Base-by-base conservation (phyloP, 1,140 invertebrate species). In the Dolichoris vasculosae region DNA sequence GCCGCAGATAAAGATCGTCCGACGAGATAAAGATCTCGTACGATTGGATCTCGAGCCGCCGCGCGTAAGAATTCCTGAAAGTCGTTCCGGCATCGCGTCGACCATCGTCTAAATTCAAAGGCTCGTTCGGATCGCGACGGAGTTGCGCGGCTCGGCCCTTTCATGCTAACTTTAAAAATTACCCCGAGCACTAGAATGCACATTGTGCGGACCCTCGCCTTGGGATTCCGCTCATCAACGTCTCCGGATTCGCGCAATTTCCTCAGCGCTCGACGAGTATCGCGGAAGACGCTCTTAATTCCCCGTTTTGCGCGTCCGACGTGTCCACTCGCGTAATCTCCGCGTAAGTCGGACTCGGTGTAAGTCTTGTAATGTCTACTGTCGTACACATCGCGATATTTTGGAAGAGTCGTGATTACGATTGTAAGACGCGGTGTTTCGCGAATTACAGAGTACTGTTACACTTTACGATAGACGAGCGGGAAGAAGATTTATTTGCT, bases 251-350 rank as follows among this genome's bases (percentile, higher is more conserved):
- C 55, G 20, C 55, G 23, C 55, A 59, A 59, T 59, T 26, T 59
- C 55, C 55, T 59, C 23, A 26, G 13, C 23, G n/a, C n/a, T n/a
- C n/a, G n/a, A n/a, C n/a, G n/a, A n/a, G n/a, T n/a, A n/a, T n/a
- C n/a, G n/a, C 71, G 43, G 63, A 26, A 84, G 82, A 77, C 73
- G 82, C 73, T 84, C 82, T 77, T 84, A 67, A 84, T 84, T 84
- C 64, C 46, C 13, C 26, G n/a, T 17, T 55, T 55, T 55, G 75
- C 75, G 75, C 46, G 46, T n/a, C 76, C 17, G 20, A 51, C 46
- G 30, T 69, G 67, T 81, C 79, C 79, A 67, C 78, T 35, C 67
- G 43, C 55, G 32, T 2, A 1, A 20, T 9, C 9, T 2, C 9
- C 9, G 17, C 51, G 17, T 2, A 55, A 15, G 51, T 55, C 51